Conservation (phyloP, 2,797 vertebrate genomes). For the Huso huso region DNA sequence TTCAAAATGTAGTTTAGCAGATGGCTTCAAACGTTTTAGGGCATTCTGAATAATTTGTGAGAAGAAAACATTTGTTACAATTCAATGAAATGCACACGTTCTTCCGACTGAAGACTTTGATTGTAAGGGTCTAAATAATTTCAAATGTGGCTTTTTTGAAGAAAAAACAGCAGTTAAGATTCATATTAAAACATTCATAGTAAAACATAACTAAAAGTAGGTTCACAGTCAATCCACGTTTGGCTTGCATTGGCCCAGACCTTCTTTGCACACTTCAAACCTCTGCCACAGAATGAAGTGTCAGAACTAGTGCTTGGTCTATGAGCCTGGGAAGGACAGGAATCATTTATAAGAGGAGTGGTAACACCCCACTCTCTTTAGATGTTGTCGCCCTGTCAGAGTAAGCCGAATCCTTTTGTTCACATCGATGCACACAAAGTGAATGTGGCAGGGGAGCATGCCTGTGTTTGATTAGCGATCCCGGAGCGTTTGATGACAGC, state of each 20-base stretch:
- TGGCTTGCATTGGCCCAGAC: background rate
- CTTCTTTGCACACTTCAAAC: constrained; percentile 21
- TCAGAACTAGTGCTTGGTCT: constrained; percentile 13
- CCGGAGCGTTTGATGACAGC: constrained; percentile 24
- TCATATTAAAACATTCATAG: too few relatives aligned
- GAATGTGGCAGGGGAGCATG: constrained; percentile 7
- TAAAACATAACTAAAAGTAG: too few relatives aligned
- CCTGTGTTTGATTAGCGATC: constrained; percentile 23
- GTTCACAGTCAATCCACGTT: constrained; percentile 7
- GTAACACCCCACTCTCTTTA: constrained; percentile 14
- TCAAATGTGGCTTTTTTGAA: too few relatives aligned
- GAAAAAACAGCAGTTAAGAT: too few relatives aligned
- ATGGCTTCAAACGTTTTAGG: too few relatives aligned
- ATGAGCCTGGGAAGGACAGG: constrained; percentile 6
- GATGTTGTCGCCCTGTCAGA: constrained; percentile 5
- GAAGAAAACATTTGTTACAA: too few relatives aligned
- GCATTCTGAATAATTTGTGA: too few relatives aligned
- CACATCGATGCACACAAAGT: background rate
- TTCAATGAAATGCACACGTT: too few relatives aligned
- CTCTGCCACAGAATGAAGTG: constrained; percentile 20
- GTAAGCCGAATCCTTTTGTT: background rate
- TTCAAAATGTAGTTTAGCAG: too few relatives aligned
- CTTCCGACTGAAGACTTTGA: too few relatives aligned
- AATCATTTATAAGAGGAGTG: constrained; percentile 5
- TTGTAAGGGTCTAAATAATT: too few relatives aligned